A percentile compares a stretch with the other conserved stretches of the same genome.
Conservation (phyloP, 2,113 vertebrate species). For the Amblyornis subalaris region DNA sequence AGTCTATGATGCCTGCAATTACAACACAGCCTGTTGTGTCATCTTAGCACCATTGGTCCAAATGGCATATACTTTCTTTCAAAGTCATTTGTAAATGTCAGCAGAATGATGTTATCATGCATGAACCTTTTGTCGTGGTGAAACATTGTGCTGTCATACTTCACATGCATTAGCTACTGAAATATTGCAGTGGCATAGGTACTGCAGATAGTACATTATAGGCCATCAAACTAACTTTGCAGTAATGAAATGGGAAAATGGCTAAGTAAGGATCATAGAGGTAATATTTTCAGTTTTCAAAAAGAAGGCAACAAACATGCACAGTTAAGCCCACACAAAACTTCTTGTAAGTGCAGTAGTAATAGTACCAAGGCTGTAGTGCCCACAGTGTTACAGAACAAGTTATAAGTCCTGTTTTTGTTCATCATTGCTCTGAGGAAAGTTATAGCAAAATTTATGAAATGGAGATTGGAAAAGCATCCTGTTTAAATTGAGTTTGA, state of each 20-base stretch:
- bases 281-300: background rate
- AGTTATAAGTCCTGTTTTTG: background rate
- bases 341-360: background rate
- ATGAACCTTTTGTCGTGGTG: background rate
- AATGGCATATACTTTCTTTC: background rate
- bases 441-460: background rate
- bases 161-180: background rate
- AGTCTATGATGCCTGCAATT: background rate
- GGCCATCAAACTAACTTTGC: background rate
- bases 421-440: background rate
- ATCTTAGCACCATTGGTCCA: background rate
- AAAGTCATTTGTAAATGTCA: conserved; percentile 1
- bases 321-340: background rate
- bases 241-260: background rate
- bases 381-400: background rate
- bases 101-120: background rate
- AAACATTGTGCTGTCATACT: background rate
- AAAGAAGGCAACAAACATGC: background rate
- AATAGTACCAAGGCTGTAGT: background rate
- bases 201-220: background rate
- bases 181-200: background rate
- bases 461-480: background rate
- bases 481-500: background rate
- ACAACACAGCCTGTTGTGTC: background rate
- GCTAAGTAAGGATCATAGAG: background rate